phyloP scores from a whole-genome alignment of 2,113 vertebrate species.

The Leiothrix lutea region DNA sequence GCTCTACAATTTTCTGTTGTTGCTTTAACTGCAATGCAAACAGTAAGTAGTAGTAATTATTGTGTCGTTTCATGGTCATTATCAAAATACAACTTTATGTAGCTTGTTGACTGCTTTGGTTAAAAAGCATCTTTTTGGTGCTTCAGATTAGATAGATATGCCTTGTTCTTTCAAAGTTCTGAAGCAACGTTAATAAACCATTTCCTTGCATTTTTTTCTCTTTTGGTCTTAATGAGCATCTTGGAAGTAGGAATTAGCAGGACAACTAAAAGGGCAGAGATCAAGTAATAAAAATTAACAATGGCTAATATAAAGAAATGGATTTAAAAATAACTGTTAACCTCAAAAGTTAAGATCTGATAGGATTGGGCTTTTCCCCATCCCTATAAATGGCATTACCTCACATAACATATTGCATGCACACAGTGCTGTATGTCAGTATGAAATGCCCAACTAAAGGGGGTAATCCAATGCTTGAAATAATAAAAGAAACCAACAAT shows the following conservation, averaged over 20 bases:
- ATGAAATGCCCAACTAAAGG: neutral
- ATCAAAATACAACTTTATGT: neutral
- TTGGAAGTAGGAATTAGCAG: neutral
- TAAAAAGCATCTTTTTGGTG: neutral
- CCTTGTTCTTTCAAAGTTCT: neutral
- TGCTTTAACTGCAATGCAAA: neutral
- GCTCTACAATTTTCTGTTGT: neutral
- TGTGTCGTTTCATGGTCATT: neutral
- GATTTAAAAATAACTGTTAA: neutral
- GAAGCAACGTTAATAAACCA: neutral
- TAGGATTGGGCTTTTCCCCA: accelerated
- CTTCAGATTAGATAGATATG: neutral
- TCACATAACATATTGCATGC: neutral
- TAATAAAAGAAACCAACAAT: neutral
- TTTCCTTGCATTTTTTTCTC: neutral
- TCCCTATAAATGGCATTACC: neutral
- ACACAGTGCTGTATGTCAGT: neutral
- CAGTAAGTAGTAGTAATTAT: neutral
- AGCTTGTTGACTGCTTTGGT: neutral
- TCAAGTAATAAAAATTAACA: neutral
- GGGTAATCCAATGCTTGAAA: neutral
- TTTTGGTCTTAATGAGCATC: neutral
- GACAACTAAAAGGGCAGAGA: neutral
- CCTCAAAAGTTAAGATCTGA: neutral
- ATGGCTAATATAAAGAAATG: neutral